phyloP scores from a whole-genome alignment of 2,797 vertebrate species.

The Peromyscus attwateri region DNA sequence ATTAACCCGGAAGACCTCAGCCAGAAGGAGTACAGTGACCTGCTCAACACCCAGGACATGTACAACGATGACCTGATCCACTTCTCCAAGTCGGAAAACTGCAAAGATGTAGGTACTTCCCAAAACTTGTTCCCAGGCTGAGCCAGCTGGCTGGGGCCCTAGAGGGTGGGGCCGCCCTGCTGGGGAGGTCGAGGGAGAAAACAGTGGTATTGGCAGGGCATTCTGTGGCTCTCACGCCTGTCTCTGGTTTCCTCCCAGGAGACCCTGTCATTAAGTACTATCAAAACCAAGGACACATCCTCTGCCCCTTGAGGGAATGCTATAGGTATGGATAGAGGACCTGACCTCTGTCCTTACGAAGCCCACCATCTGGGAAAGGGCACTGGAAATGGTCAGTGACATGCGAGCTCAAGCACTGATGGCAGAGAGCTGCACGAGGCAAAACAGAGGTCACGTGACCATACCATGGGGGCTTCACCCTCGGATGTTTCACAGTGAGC shows the following conservation, averaged over 20 bases:
- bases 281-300: neutral
- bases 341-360: neutral
- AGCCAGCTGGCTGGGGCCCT: neutral
- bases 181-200: rapidly evolving
- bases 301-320: neutral
- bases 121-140: neutral
- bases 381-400: neutral
- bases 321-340: neutral
- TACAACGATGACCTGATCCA: conserved; percentile 98
- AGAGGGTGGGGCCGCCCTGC: neutral
- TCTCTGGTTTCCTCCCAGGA: neutral
- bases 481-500: neutral
- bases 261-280: neutral
- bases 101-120: conserved; percentile 94
- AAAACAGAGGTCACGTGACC: neutral
- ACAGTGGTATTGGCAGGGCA: rapidly evolving
- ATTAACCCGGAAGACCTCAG: conserved; percentile 98
- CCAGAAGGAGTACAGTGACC: conserved; percentile 97
- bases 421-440: neutral
- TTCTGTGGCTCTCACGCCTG: rapidly evolving
- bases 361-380: neutral
- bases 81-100: conserved; percentile 98
- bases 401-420: neutral
- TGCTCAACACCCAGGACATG: conserved; percentile 98
- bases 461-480: rapidly evolving